Evolutionary conservation across 2,797 vertebrate species (phyloP).

Genomic region (Geotria australis): DNA sequence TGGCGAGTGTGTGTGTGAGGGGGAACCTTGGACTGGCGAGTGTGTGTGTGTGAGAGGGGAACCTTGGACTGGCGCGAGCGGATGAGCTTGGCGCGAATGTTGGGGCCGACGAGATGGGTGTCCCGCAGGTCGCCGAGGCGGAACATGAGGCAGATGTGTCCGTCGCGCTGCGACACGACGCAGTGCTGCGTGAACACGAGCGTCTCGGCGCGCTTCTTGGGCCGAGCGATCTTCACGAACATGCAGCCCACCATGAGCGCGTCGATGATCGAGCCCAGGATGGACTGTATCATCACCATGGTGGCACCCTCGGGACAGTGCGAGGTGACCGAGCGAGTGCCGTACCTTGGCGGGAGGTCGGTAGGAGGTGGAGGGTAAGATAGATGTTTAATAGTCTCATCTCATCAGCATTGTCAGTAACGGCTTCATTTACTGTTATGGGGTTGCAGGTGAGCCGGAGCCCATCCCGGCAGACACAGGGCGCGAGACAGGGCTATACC

Average conservation of each 20-base stretch:
- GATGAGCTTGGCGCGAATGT: conserved; percentile 36
- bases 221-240: conserved; percentile 45
- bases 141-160: conserved; percentile 30
- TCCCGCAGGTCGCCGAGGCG: conserved; percentile 30
- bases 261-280: conserved; percentile 36
- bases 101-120: conserved; percentile 46
- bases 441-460: too few species aligned
- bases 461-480: too few species aligned
- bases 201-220: conserved; percentile 36
- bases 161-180: conserved; percentile 21
- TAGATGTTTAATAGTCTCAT: too few species aligned
- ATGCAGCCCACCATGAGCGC: conserved; percentile 50
- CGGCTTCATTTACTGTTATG: too few species aligned
- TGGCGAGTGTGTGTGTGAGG: too few species aligned
- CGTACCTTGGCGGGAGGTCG: conserved; percentile 8
- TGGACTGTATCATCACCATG: conserved; percentile 33
- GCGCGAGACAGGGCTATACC: too few species aligned
- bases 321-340: conserved; percentile 29
- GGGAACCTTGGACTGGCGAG: too few species aligned
- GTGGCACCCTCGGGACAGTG: conserved; percentile 21
- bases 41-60: too few species aligned
- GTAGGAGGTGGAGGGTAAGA: too few species aligned
- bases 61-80: conserved; percentile 27
- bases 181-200: conserved; percentile 37
- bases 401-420: too few species aligned